Base-by-base conservation (phyloP, 35 echinoderm and acorn worm species). In the Lytechinus pictus region DNA sequence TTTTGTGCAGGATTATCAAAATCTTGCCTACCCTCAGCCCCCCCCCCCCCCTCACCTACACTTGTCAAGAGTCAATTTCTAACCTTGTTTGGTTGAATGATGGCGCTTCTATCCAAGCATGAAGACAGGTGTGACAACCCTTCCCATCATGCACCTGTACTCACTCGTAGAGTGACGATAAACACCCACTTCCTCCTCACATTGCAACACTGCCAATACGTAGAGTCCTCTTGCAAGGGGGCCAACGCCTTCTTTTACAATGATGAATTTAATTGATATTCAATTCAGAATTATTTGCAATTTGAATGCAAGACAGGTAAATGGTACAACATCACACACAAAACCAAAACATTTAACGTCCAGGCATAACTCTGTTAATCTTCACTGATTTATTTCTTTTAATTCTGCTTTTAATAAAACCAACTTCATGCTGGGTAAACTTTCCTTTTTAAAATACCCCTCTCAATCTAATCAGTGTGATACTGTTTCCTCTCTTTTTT, bases 111-210 rank as follows among this genome's bases (percentile, higher is more conserved):
- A 89, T 33, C 87, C 87, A 89, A 6, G 87, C 87, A 89, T 89
- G 87, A 52, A 9, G 9, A 89, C 28, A 33, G 52, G 87, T 53
- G 52, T 89, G 87, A 89, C 87, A 29, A 28, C 52, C 87, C 28
- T 89, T 53, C 87, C 87, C 52, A 53, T 89, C 87, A 89, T 53
- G 5, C 87, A 89, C 87, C 87, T 89, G 87, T 53, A 53, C 27
- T 88, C 86, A 89, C 87, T 19, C 28, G 14, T 3, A 9, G 87
- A 89, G 87, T 7, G 87, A 89, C 19, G 87, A 89, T 89, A 89
- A 89, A 27, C 87, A 89, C 28, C 27, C 28, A 89, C 87, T 89
- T 89, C 87, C 87, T 89, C 87, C 28, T 52, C 8, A 53, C 52
- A 53, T 16, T 14, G 87, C 28, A 27, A 33, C 28, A 90, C 29